These are phyloP conservation scores for Hydrophis major DNA, from an alignment of 2,797 vertebrate genomes.

Conservation along the genomic window DNA sequence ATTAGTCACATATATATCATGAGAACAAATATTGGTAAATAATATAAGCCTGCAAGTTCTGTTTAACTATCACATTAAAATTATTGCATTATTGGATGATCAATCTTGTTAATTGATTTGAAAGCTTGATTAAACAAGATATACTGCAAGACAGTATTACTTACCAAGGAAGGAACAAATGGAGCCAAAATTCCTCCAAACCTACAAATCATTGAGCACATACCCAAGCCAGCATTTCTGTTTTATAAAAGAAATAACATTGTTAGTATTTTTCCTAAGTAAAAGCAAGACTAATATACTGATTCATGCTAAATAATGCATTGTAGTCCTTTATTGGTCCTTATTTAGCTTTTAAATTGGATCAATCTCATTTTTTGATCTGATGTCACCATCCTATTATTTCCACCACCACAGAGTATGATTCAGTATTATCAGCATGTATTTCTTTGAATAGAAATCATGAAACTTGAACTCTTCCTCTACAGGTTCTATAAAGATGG, in stretches of 20 bases:
- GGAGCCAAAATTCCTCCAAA: conserved; percentile 86
- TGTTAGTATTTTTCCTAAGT: not conserved
- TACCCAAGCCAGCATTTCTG: conserved; percentile 86
- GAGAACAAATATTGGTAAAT: not conserved
- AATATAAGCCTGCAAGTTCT: not conserved
- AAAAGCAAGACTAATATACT: not conserved
- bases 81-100: not conserved
- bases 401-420: not conserved
- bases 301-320: not conserved
- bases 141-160: not conserved
- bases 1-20: not conserved
- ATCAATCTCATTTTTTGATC: not conserved
- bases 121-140: not conserved
- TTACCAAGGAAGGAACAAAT: conserved; percentile 85
- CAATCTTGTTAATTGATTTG: not conserved
- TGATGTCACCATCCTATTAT: too few species aligned
- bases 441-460: not conserved
- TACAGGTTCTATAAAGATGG: not conserved
- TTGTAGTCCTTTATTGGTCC: not conserved
- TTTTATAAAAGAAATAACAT: conserved; percentile 28
- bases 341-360: not conserved
- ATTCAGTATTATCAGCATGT: not conserved
- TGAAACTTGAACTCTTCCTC: not conserved
- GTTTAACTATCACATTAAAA: not conserved
- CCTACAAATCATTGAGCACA: conserved; percentile 89